Base-by-base conservation (phyloP, 2,113 vertebrate genomes). In the Pelusios castaneus region DNA sequence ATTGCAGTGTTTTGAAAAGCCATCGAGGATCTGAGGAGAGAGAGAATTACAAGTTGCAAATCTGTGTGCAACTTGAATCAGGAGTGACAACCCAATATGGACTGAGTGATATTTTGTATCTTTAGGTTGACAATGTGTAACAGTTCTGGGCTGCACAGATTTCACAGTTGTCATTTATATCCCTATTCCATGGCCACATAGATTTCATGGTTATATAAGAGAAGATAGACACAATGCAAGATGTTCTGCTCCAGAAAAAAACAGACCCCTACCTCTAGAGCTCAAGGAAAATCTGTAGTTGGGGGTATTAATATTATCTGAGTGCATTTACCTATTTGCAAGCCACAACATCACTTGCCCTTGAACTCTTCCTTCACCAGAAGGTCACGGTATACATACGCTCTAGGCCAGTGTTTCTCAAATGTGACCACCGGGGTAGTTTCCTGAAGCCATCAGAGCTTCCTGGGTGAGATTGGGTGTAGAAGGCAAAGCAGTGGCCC, bases 31-130 rank as follows among this genome's bases (percentile, higher is more conserved):
- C 80, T 29, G 63, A 93, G 63, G 60, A 92, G 95, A 97, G 55
- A 78, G 89, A 88, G 93, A 95, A 95, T 89, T 92, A 90, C 89
- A 81, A 51, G 95, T 90, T 6, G 9, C 89, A 83, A 4, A 91
- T 89, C 10, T 93, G 54, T 70, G 5, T 88, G 6, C 82, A n/a
- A 1, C 82, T 94, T 1, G 89, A 92, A 97, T 93, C 0, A 0
- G 27, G 95, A 95, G 93, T 95, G 96, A 97, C 96, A 97, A 5
- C 14, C 47, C 55, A 70, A 80, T 82, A 95, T 56, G 92, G 96
- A 89, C 63, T 91, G 0, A 3, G 88, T 84, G 88, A 92, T 95
- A 31, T 92, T 93, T 60, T 85, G 47, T 76, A 56, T 94, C 84
- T 92, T 60, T 29, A 54, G 4, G 83, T 4, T 97, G 96, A 95